Conservation (phyloP, 2,888 invertebrate genomes). For the Macrosiphum euphorbiae region DNA sequence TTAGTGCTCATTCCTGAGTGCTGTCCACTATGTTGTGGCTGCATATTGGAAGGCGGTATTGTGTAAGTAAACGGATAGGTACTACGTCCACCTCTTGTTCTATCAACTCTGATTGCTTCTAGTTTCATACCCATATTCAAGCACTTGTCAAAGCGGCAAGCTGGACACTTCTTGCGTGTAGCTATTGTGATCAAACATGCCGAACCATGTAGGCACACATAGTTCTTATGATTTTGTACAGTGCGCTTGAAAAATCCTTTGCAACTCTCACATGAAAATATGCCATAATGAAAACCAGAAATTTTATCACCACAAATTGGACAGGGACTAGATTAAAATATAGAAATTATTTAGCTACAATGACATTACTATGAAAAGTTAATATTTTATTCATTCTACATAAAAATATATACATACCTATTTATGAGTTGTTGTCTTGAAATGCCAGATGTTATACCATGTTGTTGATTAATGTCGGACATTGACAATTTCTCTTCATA, state of each 20-base stretch:
- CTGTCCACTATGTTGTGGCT: constrained; percentile 72
- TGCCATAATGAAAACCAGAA: constrained; percentile 97
- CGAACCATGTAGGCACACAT: constrained; percentile 91
- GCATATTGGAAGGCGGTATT: constrained; percentile 76
- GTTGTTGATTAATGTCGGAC: constrained; percentile 69
- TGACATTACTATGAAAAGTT: background rate
- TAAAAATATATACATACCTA: constrained; percentile 70
- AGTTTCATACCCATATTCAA: constrained; percentile 96
- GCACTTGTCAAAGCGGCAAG: constrained; percentile 96
- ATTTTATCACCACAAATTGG: constrained; percentile 97
- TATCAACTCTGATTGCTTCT: constrained; percentile 95
- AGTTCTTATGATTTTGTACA: constrained; percentile 98
- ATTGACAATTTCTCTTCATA: constrained; percentile 69
- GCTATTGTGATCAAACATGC: constrained; percentile 93
- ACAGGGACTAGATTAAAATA: constrained; percentile 79
- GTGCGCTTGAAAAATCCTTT: constrained; percentile 98
- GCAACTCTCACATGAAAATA: constrained; percentile 97
- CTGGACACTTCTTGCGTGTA: constrained; percentile 96
- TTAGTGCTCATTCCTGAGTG: constrained; percentile 67
- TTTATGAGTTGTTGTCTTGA: constrained; percentile 91
- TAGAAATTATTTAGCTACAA: background rate
- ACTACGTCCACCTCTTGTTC: constrained; percentile 94
- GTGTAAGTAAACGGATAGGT: constrained; percentile 96
- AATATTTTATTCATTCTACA: background rate
- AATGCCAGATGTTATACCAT: constrained; percentile 79